Percentiles rank a stretch among this genome's conserved stretches.
Evolutionary conservation across 2,113 vertebrate species (phyloP).

Genomic region (Rhynchomys soricoides): DNA sequence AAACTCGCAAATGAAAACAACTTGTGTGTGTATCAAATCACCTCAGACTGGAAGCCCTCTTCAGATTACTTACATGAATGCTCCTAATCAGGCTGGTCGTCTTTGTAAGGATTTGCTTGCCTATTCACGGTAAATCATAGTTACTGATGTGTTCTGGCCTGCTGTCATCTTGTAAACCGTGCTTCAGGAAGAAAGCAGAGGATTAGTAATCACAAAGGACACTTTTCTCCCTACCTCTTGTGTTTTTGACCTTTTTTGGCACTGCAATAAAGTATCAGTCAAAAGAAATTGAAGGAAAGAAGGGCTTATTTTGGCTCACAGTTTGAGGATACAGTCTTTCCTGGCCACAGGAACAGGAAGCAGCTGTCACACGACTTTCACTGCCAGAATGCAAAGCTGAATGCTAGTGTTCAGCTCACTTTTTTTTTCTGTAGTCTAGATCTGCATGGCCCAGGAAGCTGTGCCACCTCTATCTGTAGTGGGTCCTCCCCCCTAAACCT

Average conservation of each 20-base stretch:
- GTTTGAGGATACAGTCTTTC: background rate
- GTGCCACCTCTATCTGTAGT: too few relatives aligned
- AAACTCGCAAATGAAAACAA: conserved; percentile 11
- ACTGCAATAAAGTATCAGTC: background rate
- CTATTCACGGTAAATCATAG: conserved; percentile 28
- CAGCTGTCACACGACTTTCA: background rate
- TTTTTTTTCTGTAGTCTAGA: background rate
- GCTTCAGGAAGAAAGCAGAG: background rate
- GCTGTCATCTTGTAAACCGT: background rate
- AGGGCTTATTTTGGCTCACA: background rate
- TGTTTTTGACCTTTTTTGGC: background rate
- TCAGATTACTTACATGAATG: background rate
- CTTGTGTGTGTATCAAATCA: background rate
- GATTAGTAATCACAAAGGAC: too few relatives aligned
- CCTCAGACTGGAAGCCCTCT: background rate
- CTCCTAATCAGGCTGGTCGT: background rate
- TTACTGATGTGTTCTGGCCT: background rate
- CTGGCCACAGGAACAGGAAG: background rate
- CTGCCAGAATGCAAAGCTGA: background rate
- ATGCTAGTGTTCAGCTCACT: background rate
- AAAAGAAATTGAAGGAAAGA: background rate
- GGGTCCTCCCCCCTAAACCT: background rate
- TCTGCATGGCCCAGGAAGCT: too few relatives aligned
- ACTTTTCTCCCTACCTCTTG: background rate
- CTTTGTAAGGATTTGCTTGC: background rate